phyloP scores from a whole-genome alignment of 2,888 invertebrate genomes.

The Caenorhabditis becei region DNA sequence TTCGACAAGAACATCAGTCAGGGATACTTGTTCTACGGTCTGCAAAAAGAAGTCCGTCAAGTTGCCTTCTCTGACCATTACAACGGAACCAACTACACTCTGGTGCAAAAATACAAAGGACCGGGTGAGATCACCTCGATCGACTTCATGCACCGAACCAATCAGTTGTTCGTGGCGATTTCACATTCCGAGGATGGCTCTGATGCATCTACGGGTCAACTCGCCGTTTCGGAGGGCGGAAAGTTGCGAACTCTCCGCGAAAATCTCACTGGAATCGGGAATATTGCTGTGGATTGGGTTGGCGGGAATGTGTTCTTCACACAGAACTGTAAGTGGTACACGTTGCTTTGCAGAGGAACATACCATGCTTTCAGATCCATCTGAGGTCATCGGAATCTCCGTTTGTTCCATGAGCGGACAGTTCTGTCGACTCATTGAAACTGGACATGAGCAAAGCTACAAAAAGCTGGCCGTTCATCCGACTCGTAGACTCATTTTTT shows the following conservation, averaged over 20 bases:
- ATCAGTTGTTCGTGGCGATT: conserved; percentile 38
- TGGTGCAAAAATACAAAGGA: conserved; percentile 17
- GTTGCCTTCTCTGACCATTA: conserved; percentile 42
- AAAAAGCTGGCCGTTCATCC: conserved; percentile 67
- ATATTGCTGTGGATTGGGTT: conserved; percentile 69
- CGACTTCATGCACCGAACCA: conserved; percentile 24
- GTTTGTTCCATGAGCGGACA: conserved; percentile 62
- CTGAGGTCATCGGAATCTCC: conserved; percentile 58
- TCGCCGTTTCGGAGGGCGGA: conserved; percentile 43
- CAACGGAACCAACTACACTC: conserved; percentile 13
- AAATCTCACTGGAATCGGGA: conserved; percentile 57
- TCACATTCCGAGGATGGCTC: background rate
- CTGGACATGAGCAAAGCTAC: background rate
- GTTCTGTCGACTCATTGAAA: conserved; percentile 63
- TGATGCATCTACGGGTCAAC: conserved; percentile 37
- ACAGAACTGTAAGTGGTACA: conserved; percentile 29
- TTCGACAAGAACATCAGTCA: conserved; percentile 5
- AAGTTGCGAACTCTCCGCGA: conserved; percentile 46
- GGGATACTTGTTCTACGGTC: conserved; percentile 35
- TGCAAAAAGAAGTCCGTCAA: conserved; percentile 48
- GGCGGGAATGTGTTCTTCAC: conserved; percentile 67
- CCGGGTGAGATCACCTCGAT: conserved; percentile 23
- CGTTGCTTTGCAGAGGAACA: no score
- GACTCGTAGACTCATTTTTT: conserved; percentile 58
- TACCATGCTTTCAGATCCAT: conserved; percentile 25